These are phyloP conservation scores for Athalia cordata DNA, from an alignment of 2,888 invertebrate genomes.

Conservation along the genomic window DNA sequence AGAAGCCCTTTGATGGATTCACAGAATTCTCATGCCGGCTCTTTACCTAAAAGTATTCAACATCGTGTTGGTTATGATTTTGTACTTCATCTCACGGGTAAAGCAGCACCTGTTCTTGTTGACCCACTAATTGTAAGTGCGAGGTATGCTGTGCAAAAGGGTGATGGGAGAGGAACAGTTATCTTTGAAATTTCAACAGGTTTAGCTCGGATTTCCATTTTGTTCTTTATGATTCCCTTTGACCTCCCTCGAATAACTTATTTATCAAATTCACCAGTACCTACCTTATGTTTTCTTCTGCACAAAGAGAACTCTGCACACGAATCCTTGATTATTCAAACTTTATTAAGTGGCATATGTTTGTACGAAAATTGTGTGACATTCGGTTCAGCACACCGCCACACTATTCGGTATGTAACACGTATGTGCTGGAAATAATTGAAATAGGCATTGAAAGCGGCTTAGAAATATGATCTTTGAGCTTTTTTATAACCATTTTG, in stretches of 20 bases:
- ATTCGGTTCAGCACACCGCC: neutral
- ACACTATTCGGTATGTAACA: too few species aligned
- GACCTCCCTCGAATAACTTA: conserved; percentile 24
- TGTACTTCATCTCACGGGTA: conserved; percentile 12
- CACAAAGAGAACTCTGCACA: neutral
- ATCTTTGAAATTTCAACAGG: conserved; percentile 38
- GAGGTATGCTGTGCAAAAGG: neutral
- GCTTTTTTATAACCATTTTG: too few species aligned
- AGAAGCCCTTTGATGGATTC: conserved; percentile 39
- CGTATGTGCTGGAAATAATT: too few species aligned
- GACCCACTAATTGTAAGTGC: conserved; percentile 38
- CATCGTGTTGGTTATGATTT: conserved; percentile 23
- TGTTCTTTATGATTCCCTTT: conserved; percentile 35
- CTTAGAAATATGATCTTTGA: too few species aligned
- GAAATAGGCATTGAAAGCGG: too few species aligned
- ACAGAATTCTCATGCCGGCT: neutral
- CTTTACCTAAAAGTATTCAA: conserved; percentile 6
- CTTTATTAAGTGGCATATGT: conserved; percentile 2
- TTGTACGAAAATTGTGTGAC: too few species aligned
- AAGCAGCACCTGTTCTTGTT: conserved; percentile 5
- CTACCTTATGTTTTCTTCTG: conserved; percentile 3
- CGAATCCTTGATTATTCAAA: conserved; percentile 20
- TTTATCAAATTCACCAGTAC: conserved; percentile 14
- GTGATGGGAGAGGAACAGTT: neutral
- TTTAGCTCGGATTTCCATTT: conserved; percentile 19